Evolutionary conservation across 2,888 invertebrate genomes (phyloP), one percentile per base, ranked within the genome.

Genomic region (Adineta ricciae): DNA sequence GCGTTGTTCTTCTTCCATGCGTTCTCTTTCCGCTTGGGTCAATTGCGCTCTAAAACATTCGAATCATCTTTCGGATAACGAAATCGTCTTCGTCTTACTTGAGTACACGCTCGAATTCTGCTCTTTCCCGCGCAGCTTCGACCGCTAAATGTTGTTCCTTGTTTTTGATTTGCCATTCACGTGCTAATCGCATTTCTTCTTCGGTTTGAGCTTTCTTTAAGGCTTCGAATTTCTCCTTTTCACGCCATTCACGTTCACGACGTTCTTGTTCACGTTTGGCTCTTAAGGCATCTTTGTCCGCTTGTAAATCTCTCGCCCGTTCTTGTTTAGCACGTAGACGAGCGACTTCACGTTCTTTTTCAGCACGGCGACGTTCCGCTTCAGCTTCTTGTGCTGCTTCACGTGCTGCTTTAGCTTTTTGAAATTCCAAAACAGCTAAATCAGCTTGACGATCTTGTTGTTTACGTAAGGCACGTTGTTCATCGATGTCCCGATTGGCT

Each of bases 71-170:
- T 46, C 11, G 11, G 11, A 46, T 8, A 8, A 5, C 11, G 5
- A 8, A 11, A 46, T 46, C 11, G 5, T 46, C 11, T 46, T 11
- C 11, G 46, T 46, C 46, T 46, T 83, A 85, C 85, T 83, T 85
- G 64, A 90, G 89, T 3, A 90, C 90, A 73, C 90, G 87, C 86
- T 91, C 90, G 87, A 91, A 91, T 87, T 91, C 90, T 21, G 88
- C 88, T 46, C 90, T 87, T 86, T 91, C 90, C 32, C 90, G 86
- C 85, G 90, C 89, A 16, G 90, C 90, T 87, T 91, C 90, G 11
- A 90, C 89, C 8, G 90, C 90, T 84, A 90, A 87, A 87, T 89
- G 89, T 87, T 90, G 90, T 86, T 90, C 90, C 87, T 90, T 91
- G 87, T 90, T 89, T 50, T 88, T 87, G 89, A 89, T 89, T 87